Evolutionary conservation across 1,140 invertebrate genomes (phyloP), one percentile per base, ranked within the genome.

Genomic region (Propsilocerus akamusi): DNA sequence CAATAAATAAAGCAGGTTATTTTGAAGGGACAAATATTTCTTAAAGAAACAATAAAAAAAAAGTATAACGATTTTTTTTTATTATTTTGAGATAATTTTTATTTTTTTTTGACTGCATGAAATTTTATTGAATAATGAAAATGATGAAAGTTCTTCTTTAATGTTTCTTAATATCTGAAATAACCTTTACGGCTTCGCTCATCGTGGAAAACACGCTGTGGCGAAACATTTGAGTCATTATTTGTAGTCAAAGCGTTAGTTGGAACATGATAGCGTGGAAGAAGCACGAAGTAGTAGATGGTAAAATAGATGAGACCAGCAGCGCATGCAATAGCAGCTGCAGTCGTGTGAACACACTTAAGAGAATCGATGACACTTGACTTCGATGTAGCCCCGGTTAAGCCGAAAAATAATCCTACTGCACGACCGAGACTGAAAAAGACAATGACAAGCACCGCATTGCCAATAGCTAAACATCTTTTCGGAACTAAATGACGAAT

Each of bases 381-480:
- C 10, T 49, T 25, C 8, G 23, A 17, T 11, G 0, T 20, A 7
- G 17, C 14, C 22, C 14, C 28, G 14, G 14, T 7, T 41, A 20
- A 20, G 5, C 34, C 34, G 22, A 2, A 41, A 20, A 46, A 28
- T 24, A 49, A 28, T 32, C 55, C 59, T 57, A 66, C 77, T 20
- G 14, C 34, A 41, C 34, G 34, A 20, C 84, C 84, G 53, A 88
- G 70, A 58, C 83, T 84, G 61, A 86, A 87, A 63, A 87, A 85
- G 26, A 85, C 75, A 52, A 86, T 74, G 24, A 87, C 81, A 5
- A 85, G 80, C 49, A 88, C 59, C 14, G 85, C 83, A 66, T 91
- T 86, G 25, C 85, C 83, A 17, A 83, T 86, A 24, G 81, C 79
- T 1, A 83, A 83, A 53, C 86, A 75, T 58, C 83, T 81, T 37